Evolutionary conservation across 2,888 invertebrate genomes (phyloP).

Genomic region (Drosophila percnosoma): DNA sequence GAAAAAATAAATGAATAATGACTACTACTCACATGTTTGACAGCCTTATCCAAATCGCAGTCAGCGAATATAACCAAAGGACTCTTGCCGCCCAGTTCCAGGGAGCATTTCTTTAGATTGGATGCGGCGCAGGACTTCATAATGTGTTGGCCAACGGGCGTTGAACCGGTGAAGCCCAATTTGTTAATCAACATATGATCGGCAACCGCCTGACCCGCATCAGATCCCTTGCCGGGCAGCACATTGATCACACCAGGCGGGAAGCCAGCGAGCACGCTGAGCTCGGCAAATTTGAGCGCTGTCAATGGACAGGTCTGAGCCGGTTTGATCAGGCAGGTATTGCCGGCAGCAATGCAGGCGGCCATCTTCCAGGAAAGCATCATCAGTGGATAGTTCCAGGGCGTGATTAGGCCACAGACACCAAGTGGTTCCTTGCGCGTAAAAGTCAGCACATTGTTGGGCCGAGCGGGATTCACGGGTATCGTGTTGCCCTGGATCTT

Average conservation of each 20-base stretch:
- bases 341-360: constrained; percentile 97
- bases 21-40: constrained; percentile 89
- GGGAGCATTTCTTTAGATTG: constrained; percentile 97
- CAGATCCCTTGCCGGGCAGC: constrained; percentile 92
- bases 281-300: constrained; percentile 97
- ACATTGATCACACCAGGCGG: constrained; percentile 98
- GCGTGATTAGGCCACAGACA: constrained; percentile 96
- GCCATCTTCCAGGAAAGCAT: constrained; percentile 99
- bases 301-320: constrained; percentile 96
- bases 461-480: constrained; percentile 96
- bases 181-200: constrained; percentile 94
- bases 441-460: constrained; percentile 94
- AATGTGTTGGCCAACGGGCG: constrained; percentile 93
- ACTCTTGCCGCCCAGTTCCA: constrained; percentile 98
- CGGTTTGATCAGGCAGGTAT: constrained; percentile 98
- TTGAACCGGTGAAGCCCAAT: constrained; percentile 98
- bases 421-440: constrained; percentile 96
- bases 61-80: constrained; percentile 97
- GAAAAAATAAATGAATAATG: background rate
- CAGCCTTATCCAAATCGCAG: constrained; percentile 96
- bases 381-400: constrained; percentile 99
- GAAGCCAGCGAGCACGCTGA: constrained; percentile 95
- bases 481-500: constrained; percentile 97
- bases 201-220: constrained; percentile 94
- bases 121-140: constrained; percentile 95